A percentile compares a stretch with the other conserved stretches of the same genome.
Conservation (phyloP, 2,113 vertebrate species). For the Ciconia boyciana region DNA sequence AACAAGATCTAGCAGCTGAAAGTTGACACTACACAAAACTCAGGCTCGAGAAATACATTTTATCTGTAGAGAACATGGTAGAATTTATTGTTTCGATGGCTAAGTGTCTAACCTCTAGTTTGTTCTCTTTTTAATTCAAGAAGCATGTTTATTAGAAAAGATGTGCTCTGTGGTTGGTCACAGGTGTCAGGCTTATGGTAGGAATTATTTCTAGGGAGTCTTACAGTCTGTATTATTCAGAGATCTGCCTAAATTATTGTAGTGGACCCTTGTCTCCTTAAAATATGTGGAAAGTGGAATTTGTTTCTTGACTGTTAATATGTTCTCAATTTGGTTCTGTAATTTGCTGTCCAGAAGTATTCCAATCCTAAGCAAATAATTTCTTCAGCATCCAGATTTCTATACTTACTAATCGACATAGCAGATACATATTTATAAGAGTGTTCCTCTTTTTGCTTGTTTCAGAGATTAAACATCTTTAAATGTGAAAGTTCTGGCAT, state of each 20-base stretch:
- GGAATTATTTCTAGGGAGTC: background rate
- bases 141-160: background rate
- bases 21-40: background rate
- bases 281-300: background rate
- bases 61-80: background rate
- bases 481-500: background rate
- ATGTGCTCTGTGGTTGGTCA: background rate
- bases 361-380: background rate
- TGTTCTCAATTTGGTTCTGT: background rate
- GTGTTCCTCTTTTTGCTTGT: background rate
- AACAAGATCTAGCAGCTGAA: background rate
- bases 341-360: background rate
- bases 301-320: background rate
- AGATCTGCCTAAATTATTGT: background rate
- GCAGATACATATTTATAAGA: background rate
- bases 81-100: background rate
- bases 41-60: background rate
- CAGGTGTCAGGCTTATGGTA: background rate
- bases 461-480: background rate
- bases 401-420: background rate
- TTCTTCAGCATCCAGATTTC: background rate
- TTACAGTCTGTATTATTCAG: background rate
- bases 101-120: background rate
- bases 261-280: background rate
- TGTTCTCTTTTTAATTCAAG: background rate